Conservation (phyloP, 1,140 invertebrate species). For the Nebria ingens region DNA sequence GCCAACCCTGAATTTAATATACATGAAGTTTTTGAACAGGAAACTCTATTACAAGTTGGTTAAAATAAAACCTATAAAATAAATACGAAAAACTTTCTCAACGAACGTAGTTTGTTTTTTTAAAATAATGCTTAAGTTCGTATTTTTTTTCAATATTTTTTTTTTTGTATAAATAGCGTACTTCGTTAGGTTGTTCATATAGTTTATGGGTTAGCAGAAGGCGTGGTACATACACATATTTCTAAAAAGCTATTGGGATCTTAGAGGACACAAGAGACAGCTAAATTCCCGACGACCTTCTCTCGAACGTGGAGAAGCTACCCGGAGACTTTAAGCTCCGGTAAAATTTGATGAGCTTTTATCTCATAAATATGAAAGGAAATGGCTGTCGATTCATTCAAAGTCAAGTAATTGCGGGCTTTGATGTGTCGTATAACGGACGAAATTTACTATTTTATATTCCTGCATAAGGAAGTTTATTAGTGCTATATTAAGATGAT, state of each 20-base stretch:
- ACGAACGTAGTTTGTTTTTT: neutral
- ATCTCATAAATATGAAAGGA: constrained; percentile 6
- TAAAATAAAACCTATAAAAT: constrained; percentile 6
- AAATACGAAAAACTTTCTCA: neutral
- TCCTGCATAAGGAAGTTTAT: too few species aligned
- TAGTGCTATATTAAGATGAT: too few species aligned
- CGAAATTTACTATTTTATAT: too few species aligned
- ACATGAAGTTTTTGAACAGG: neutral
- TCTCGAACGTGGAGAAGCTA: neutral
- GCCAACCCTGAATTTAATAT: neutral
- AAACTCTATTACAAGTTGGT: neutral
- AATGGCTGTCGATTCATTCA: too few species aligned
- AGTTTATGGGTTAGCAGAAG: neutral
- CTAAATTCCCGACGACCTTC: neutral
- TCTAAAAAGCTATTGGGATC: neutral
- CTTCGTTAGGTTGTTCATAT: neutral
- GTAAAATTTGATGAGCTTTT: constrained; percentile 7
- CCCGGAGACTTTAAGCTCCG: neutral
- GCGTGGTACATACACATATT: constrained; percentile 1
- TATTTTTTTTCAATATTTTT: constrained; percentile 4
- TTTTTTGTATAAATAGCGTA: neutral
- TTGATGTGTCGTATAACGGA: too few species aligned
- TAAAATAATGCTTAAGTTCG: neutral
- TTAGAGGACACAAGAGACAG: constrained; percentile 1
- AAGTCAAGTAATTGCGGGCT: too few species aligned